Conservation (phyloP, 2,888 invertebrate genomes). For the Cremastobaeus sp. region DNA sequence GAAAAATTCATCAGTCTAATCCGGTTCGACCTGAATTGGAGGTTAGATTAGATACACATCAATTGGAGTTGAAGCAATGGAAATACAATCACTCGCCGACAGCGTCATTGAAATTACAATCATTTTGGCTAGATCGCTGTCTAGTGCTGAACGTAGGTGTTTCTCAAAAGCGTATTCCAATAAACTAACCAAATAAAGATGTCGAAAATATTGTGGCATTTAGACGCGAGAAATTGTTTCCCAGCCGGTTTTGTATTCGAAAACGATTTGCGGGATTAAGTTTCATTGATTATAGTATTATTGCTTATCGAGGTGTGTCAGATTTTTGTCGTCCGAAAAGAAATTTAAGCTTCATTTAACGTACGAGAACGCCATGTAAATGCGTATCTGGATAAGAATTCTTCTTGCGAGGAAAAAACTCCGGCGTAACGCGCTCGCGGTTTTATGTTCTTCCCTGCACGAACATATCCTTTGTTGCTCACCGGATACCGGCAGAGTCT, state of each 20-base stretch:
- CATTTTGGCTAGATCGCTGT: constrained; percentile 50
- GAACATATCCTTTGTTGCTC: constrained; percentile 31
- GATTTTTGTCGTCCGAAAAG: no score
- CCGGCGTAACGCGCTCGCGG: background rate
- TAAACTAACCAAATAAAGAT: constrained; percentile 14
- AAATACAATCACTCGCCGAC: constrained; percentile 39
- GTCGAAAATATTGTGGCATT: constrained; percentile 1
- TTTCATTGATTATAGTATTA: no score
- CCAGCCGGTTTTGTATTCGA: no score
- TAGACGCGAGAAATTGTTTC: constrained; percentile 9
- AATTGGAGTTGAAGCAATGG: constrained; percentile 20
- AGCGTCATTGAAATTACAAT: constrained; percentile 38
- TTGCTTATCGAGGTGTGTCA: no score
- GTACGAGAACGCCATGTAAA: no score
- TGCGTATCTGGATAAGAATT: no score
- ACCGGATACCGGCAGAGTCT: constrained; percentile 8
- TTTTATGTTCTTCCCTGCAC: constrained; percentile 18
- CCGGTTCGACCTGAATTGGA: constrained; percentile 14
- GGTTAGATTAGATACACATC: constrained; percentile 27
- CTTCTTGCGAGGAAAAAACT: constrained; percentile 7
- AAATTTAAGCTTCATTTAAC: no score
- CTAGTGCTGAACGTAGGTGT: constrained; percentile 40
- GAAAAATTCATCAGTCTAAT: constrained; percentile 22
- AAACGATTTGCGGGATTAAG: no score
- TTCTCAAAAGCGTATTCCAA: no score